phyloP scores from a whole-genome alignment of 1,140 invertebrate genomes.

The Lanistes nyassanus region DNA sequence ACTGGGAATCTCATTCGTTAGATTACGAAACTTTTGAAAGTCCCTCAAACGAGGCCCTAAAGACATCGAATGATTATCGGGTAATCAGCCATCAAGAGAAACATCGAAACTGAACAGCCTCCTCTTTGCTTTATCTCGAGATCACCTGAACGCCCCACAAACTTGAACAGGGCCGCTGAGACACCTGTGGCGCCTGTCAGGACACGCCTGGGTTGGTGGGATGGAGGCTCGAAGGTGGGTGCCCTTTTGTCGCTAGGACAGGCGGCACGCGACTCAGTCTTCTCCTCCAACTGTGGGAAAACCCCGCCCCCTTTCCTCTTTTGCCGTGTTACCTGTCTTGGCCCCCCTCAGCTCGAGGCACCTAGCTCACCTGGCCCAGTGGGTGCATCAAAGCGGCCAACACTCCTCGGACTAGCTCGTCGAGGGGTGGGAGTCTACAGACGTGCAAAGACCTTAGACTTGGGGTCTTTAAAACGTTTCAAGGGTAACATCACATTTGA shows the following conservation, averaged over 20 bases:
- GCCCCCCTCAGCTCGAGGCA: neutral
- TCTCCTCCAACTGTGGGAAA: conserved; percentile 20
- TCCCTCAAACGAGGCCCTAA: no score
- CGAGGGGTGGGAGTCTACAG: neutral
- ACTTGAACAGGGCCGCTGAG: no score
- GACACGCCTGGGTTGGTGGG: neutral
- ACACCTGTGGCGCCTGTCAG: no score
- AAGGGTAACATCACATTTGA: neutral
- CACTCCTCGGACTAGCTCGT: neutral
- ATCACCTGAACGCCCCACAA: no score
- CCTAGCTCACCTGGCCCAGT: neutral
- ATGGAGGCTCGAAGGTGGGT: neutral
- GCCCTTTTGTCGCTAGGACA: conserved; percentile 7
- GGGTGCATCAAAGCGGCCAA: neutral
- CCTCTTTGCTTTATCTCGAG: no score
- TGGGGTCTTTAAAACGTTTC: no score
- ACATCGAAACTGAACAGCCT: no score
- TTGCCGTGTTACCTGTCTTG: neutral
- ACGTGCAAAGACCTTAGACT: neutral
- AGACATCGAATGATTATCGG: no score
- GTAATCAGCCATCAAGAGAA: no score
- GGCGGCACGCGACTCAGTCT: conserved; percentile 13
- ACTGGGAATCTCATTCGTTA: no score
- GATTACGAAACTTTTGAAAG: no score
- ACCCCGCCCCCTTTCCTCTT: conserved; percentile 17